Evolutionary conservation across 2,113 vertebrate species (phyloP).

Genomic region (Ptilonorhynchus violaceus): DNA sequence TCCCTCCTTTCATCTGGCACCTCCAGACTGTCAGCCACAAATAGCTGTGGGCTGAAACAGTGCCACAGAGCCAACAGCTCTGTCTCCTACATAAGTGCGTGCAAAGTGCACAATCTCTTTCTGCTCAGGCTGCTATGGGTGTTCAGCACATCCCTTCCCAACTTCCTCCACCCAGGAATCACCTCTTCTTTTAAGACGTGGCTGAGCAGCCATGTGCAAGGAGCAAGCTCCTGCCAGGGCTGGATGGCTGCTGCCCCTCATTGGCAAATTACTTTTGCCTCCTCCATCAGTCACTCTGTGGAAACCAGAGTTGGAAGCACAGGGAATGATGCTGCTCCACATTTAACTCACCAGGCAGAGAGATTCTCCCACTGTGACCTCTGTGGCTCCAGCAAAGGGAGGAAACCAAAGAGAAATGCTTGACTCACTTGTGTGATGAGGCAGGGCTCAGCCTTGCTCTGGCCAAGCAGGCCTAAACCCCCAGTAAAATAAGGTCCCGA

Average conservation of each 20-base stretch:
- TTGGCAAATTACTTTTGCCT: not conserved
- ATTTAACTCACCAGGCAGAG: not conserved
- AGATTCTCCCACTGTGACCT: not conserved
- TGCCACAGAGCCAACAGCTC: not conserved
- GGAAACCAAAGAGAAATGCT: not conserved
- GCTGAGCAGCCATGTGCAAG: not conserved
- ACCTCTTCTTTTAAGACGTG: accelerated
- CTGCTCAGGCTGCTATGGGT: not conserved
- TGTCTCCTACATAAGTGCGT: accelerated
- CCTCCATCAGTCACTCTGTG: accelerated
- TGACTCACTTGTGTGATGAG: not conserved
- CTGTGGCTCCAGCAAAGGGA: not conserved
- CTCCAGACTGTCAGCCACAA: not conserved
- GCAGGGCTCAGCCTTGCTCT: not conserved
- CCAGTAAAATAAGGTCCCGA: not conserved
- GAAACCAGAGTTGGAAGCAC: not conserved
- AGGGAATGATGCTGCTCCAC: not conserved
- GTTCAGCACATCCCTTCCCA: not conserved
- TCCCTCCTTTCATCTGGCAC: not conserved
- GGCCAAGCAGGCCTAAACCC: not conserved
- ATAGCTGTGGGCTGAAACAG: not conserved
- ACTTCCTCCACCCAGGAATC: not conserved
- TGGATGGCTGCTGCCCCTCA: not conserved
- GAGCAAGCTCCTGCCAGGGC: not conserved
- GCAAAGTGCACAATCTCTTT: accelerated